Conservation (phyloP, 2,113 vertebrate species). For the Mastomys coucha region DNA sequence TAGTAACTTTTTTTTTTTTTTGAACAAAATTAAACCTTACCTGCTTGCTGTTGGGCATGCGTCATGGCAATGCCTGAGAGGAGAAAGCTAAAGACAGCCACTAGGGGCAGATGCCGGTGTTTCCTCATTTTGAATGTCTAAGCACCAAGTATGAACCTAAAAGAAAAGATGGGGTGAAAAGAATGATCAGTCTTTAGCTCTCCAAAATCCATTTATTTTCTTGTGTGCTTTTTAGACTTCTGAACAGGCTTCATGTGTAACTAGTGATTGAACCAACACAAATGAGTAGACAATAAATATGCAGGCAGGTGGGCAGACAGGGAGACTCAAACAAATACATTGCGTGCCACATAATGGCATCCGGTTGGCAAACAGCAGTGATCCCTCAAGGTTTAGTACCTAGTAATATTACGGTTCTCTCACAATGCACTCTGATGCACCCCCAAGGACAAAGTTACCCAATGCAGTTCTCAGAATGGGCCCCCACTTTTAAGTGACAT, state of each 20-base stretch:
- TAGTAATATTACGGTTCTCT: neutral
- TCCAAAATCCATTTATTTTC: neutral
- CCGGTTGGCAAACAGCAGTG: neutral
- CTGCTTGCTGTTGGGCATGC: conserved; percentile 87
- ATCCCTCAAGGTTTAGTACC: too few relatives aligned
- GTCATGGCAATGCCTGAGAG: conserved; percentile 86
- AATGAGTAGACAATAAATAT: neutral
- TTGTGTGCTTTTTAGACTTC: neutral
- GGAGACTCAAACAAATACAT: neutral
- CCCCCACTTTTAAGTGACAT: neutral
- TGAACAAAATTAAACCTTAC: conserved; percentile 78
- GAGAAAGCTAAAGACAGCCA: conserved; percentile 87
- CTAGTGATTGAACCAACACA: neutral
- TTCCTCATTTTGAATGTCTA: conserved; percentile 90
- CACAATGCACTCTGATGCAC: neutral
- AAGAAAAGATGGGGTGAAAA: neutral
- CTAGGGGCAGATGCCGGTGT: conserved; percentile 83
- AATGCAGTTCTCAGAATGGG: neutral
- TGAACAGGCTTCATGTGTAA: neutral
- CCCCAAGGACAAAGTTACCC: neutral
- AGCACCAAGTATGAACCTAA: conserved; percentile 84
- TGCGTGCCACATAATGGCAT: neutral
- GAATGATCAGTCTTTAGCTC: neutral
- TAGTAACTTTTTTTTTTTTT: neutral
- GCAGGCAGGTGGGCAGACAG: neutral